phyloP scores from a whole-genome alignment of 2,797 vertebrate genomes.

The Bovichtus variegatus region DNA sequence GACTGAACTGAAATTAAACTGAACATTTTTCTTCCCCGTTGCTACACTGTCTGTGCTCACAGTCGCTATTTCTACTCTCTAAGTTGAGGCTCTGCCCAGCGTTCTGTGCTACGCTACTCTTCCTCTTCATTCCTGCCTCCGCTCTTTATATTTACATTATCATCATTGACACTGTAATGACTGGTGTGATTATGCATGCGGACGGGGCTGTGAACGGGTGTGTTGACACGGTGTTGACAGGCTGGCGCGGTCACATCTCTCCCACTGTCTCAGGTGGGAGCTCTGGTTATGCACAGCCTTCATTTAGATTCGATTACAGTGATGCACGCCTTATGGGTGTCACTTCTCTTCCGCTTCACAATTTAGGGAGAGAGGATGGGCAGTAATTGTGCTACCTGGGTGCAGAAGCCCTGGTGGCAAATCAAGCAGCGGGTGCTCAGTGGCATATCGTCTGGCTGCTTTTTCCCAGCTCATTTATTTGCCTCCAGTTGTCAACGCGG shows the following conservation, averaged over 20 bases:
- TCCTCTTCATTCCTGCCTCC: conserved; percentile 68
- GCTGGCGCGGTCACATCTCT: conserved; percentile 82
- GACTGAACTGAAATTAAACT: conserved; percentile 61
- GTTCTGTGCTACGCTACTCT: conserved; percentile 30
- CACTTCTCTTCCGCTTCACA: conserved; percentile 90
- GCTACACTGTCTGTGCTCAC: conserved; percentile 55
- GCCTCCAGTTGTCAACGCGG: conserved; percentile 84
- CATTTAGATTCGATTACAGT: conserved; percentile 91
- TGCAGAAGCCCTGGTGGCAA: conserved; percentile 80
- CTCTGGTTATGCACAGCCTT: conserved; percentile 83
- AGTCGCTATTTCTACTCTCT: conserved; percentile 32
- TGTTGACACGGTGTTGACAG: conserved; percentile 87
- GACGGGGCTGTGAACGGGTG: conserved; percentile 81
- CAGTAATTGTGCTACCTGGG: conserved; percentile 86
- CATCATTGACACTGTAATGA: conserved; percentile 86
- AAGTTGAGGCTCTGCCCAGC: conserved; percentile 39
- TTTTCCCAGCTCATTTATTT: conserved; percentile 84
- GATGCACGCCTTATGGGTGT: conserved; percentile 88
- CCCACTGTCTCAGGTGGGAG: conserved; percentile 86
- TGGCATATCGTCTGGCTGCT: conserved; percentile 80
- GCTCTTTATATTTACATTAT: conserved; percentile 85
- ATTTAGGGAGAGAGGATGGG: conserved; percentile 83
- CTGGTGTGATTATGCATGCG: conserved; percentile 87
- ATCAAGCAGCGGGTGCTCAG: conserved; percentile 76
- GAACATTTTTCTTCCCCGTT: conserved; percentile 61